Percentiles rank a stretch among this genome's conserved stretches.
Evolutionary conservation across 2,113 vertebrate genomes (phyloP).

Genomic region (Callopanchax toddi): DNA sequence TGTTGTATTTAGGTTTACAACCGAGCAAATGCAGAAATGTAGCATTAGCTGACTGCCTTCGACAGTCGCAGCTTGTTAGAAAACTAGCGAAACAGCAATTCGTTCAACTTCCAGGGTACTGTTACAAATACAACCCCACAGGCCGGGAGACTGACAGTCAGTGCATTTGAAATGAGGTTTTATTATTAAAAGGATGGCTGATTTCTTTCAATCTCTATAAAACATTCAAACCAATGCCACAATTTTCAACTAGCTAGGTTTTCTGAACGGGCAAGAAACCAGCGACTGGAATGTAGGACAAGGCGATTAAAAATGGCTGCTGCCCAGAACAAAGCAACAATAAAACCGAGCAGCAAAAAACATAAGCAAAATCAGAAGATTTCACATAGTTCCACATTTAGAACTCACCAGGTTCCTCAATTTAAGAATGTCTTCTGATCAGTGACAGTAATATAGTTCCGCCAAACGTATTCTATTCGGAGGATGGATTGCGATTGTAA

Average conservation of each 20-base stretch:
- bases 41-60: conserved; percentile 22
- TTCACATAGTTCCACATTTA: not conserved
- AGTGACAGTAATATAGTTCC: conserved; percentile 64
- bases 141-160: not conserved
- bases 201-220: not conserved
- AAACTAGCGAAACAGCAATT: conserved; percentile 40
- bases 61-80: conserved; percentile 29
- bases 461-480: conserved; percentile 48
- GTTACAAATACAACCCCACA: conserved; percentile 33
- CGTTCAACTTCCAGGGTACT: conserved; percentile 41
- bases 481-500: conserved; percentile 82
- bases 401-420: conserved; percentile 76
- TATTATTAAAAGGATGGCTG: not conserved
- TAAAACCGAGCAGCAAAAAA: conserved; percentile 68
- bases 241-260: conserved; percentile 26
- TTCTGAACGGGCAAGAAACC: conserved; percentile 32
- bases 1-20: not conserved
- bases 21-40: not conserved
- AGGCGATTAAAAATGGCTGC: conserved; percentile 86
- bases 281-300: conserved; percentile 70
- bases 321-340: conserved; percentile 85
- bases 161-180: not conserved
- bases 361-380: conserved; percentile 29
- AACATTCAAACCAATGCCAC: not conserved
- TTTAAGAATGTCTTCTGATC: conserved; percentile 47